Conservation (phyloP, 2,888 invertebrate genomes). For the Emmelina monodactyla region DNA sequence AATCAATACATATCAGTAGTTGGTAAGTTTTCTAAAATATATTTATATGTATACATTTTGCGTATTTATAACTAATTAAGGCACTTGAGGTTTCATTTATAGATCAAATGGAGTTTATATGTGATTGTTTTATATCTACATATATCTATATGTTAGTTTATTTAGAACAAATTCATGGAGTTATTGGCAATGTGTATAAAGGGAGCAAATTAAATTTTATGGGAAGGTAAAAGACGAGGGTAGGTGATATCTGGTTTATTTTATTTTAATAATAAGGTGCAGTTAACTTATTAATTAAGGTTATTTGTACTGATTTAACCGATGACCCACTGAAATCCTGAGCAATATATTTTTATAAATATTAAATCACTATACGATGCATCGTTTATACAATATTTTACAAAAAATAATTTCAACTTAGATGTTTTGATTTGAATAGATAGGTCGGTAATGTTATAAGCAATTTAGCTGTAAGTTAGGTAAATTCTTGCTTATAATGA, state of each 20-base stretch:
- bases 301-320: slow-evolving; percentile 54
- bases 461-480: slow-evolving; percentile 29
- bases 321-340: slow-evolving; percentile 53
- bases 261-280: too few species aligned
- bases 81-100: slow-evolving; percentile 12
- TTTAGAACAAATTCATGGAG: slow-evolving; percentile 15
- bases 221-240: background rate
- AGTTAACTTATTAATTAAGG: too few species aligned
- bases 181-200: slow-evolving; percentile 18
- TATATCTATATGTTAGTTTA: slow-evolving; percentile 12
- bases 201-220: slow-evolving; percentile 24
- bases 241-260: too few species aligned
- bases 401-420: slow-evolving; percentile 27
- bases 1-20: slow-evolving; percentile 51
- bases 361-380: slow-evolving; percentile 52
- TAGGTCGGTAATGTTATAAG: background rate
- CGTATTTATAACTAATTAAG: slow-evolving; percentile 31
- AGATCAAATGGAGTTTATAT: slow-evolving; percentile 26
- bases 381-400: slow-evolving; percentile 30
- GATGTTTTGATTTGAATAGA: background rate
- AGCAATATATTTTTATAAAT: slow-evolving; percentile 65
- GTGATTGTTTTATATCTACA: slow-evolving; percentile 17
- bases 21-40: slow-evolving; percentile 47
- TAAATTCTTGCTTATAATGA: slow-evolving; percentile 20
- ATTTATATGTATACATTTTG: slow-evolving; percentile 58